Percentiles rank a stretch among this genome's conserved stretches.
phyloP scores from a whole-genome alignment of 2,888 invertebrate species.

The Agriopis marginaria region DNA sequence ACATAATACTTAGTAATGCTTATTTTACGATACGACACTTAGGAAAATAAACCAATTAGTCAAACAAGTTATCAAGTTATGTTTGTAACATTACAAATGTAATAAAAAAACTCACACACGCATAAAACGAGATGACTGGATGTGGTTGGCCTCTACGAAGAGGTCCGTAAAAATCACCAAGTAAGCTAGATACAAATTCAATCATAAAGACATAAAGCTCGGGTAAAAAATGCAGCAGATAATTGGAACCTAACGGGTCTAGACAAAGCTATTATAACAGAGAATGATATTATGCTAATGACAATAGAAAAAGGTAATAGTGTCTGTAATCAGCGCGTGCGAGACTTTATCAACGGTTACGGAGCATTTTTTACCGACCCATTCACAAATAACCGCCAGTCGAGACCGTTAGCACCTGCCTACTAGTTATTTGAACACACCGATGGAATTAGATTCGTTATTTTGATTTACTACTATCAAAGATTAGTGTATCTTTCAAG shows the following conservation, averaged over 20 bases:
- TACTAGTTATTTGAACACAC: slow-evolving; percentile 45
- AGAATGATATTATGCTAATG: slow-evolving; percentile 45
- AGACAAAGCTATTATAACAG: slow-evolving; percentile 29
- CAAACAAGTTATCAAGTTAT: background rate
- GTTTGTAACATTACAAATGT: slow-evolving; percentile 14
- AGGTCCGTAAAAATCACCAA: slow-evolving; percentile 18
- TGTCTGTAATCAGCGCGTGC: slow-evolving; percentile 59
- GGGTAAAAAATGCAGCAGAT: slow-evolving; percentile 5
- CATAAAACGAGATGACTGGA: slow-evolving; percentile 16
- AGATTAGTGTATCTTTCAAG: slow-evolving; percentile 4
- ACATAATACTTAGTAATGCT: background rate
- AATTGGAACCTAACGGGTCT: slow-evolving; percentile 34
- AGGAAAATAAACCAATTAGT: slow-evolving; percentile 8
- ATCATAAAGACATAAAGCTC: slow-evolving; percentile 24
- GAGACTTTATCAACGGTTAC: slow-evolving; percentile 65
- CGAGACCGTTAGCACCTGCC: slow-evolving; percentile 81
- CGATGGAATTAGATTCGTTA: slow-evolving; percentile 35
- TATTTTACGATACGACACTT: background rate
- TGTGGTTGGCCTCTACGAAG: slow-evolving; percentile 33
- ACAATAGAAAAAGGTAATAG: slow-evolving; percentile 56
- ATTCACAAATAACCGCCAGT: slow-evolving; percentile 80
- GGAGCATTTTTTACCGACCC: slow-evolving; percentile 72
- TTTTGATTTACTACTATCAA: slow-evolving; percentile 6
- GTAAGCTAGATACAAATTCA: slow-evolving; percentile 10
- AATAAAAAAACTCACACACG: slow-evolving; percentile 17